Percentiles rank a stretch among this genome's conserved stretches.
phyloP scores from a whole-genome alignment of 2,797 vertebrate genomes.

The Geotrypetes seraphini region DNA sequence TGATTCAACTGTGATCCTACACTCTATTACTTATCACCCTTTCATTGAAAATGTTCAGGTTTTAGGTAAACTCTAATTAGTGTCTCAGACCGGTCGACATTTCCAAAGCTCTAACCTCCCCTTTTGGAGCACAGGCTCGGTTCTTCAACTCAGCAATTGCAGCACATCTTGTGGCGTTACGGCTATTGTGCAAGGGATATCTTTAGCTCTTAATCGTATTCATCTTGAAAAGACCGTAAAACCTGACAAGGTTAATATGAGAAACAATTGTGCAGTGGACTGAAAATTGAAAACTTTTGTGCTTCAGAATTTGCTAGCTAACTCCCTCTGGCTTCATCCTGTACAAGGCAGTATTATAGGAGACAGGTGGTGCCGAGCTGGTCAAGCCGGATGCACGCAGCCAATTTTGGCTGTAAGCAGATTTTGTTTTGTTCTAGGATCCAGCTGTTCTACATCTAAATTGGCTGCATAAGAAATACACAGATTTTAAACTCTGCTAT shows the following conservation, averaged over 20 bases:
- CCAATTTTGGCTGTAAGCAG: slow-evolving; percentile 44
- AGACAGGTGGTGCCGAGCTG: slow-evolving; percentile 50
- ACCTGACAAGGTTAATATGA: too few relatives aligned
- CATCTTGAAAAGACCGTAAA: too few relatives aligned
- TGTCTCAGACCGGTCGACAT: slow-evolving; percentile 14
- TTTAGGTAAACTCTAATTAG: slow-evolving; percentile 36
- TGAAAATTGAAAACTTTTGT: too few relatives aligned
- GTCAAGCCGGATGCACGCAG: slow-evolving; percentile 36
- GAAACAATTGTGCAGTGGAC: too few relatives aligned
- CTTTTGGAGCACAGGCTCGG: slow-evolving; percentile 22
- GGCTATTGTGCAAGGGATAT: too few relatives aligned
- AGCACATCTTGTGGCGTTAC: too few relatives aligned
- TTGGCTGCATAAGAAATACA: slow-evolving; percentile 24
- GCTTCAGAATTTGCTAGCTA: slow-evolving; percentile 38
- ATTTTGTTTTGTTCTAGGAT: slow-evolving; percentile 37
- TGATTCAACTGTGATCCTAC: too few relatives aligned
- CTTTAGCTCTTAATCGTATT: too few relatives aligned
- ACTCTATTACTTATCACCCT: slow-evolving; percentile 16
- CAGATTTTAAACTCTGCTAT: slow-evolving; percentile 33
- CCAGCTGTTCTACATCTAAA: slow-evolving; percentile 36
- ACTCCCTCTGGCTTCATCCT: slow-evolving; percentile 54
- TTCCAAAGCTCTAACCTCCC: slow-evolving; percentile 25
- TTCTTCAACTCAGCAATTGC: slow-evolving; percentile 31
- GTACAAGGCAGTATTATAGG: slow-evolving; percentile 63
- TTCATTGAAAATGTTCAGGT: slow-evolving; percentile 22